These are phyloP conservation scores for Strigops habroptila DNA, from an alignment of 2,113 vertebrate genomes.

Conservation along the genomic window DNA sequence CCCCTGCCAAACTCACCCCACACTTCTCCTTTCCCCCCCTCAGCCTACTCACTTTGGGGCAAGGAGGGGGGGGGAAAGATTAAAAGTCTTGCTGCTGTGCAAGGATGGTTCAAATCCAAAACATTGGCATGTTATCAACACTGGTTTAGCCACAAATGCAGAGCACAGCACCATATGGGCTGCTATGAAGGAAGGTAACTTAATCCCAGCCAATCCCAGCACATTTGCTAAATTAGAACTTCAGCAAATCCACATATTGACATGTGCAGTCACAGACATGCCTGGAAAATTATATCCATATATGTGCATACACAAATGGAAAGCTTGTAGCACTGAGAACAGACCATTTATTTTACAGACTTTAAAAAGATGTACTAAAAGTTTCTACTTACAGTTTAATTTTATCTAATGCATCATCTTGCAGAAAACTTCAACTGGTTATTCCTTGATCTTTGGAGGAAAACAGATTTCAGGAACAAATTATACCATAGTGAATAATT, in stretches of 20 bases:
- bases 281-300: background rate
- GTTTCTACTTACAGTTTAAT: background rate
- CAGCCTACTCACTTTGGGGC: background rate
- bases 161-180: background rate
- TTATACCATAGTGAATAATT: background rate
- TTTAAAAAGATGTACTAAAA: background rate
- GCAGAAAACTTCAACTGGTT: background rate
- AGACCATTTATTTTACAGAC: background rate
- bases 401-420: background rate
- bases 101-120: background rate
- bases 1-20: background rate
- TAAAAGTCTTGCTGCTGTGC: background rate
- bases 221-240: background rate
- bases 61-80: background rate
- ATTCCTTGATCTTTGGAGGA: background rate
- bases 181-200: background rate
- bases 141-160: background rate
- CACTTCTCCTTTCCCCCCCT: background rate
- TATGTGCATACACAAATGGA: background rate
- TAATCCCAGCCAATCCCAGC: background rate
- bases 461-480: background rate
- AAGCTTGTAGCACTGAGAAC: background rate
- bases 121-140: background rate
- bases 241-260: background rate
- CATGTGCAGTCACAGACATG: background rate